A percentile compares a stretch with the other conserved stretches of the same genome.
phyloP scores from a whole-genome alignment of 2,113 vertebrate genomes.

The Microcebus lehilahytsara region DNA sequence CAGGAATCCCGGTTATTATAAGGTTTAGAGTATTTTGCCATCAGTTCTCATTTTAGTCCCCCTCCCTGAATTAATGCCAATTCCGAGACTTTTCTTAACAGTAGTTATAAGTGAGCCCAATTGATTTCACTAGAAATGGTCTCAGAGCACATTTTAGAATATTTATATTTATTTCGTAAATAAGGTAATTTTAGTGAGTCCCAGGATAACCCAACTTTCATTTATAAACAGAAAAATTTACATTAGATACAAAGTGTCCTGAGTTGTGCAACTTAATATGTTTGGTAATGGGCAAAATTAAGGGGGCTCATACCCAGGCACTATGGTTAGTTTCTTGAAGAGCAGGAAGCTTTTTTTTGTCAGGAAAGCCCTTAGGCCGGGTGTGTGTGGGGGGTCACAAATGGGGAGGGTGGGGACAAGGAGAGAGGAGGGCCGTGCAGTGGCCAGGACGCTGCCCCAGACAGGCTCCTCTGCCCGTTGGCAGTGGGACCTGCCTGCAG shows the following conservation, averaged over 20 bases:
- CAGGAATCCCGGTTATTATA: neutral
- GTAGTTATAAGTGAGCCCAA: neutral
- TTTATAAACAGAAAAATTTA: neutral
- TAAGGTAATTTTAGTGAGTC: neutral
- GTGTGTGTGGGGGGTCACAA: neutral
- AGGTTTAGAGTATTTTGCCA: neutral
- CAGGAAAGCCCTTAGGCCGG: neutral
- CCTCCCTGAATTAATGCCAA: neutral
- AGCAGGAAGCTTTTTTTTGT: neutral
- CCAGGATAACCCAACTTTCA: neutral
- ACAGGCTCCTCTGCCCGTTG: rapidly evolving
- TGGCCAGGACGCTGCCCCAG: rapidly evolving
- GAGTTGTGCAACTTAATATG: neutral
- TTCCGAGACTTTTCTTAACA: neutral
- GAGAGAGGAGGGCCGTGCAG: neutral
- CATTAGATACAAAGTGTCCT: neutral
- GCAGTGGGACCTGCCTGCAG: neutral
- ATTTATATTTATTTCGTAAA: neutral
- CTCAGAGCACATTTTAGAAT: neutral
- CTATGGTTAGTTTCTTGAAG: neutral
- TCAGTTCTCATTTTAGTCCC: neutral
- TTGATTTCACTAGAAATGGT: neutral
- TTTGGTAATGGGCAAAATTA: neutral
- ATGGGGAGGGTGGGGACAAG: rapidly evolving
- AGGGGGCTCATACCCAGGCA: neutral